Evolutionary conservation across 2,888 invertebrate species (phyloP), one percentile per base, ranked within the genome.

Genomic region (Macrophya annulata): DNA sequence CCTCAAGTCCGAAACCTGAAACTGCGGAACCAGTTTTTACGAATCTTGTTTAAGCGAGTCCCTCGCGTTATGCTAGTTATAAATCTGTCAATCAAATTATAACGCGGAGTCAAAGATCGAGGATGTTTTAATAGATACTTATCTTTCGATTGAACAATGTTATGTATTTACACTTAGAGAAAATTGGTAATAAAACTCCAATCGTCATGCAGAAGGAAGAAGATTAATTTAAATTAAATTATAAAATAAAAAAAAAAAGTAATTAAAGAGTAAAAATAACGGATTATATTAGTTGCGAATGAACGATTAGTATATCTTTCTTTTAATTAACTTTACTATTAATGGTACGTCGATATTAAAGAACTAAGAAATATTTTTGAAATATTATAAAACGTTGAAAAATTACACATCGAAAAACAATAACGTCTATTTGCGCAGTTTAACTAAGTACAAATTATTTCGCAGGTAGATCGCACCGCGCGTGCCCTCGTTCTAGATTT

Each of bases 1-100:
- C 51, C 77, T 77, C n/a, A 59, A 51, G 51, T 31, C 81, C 62
- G 81, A 81, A 81, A 62, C 81, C 81, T 59, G 59, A 81, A 59
- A 59, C 81, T 62, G 25, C 81, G 59, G 62, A 62, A 81, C 81
- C 62, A 81, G 40, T 81, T 81, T 81, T 59, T 81, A 62, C 81
- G 43, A 43, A 62, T 62, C 81, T 81, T 4, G 40, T 81, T 48
- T 21, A 43, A 62, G 12, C 62, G 25, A 45, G 25, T 25, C 4
- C 21, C 62, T 62, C 15, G 9, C 8, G 43, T 25, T 40, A 21
- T 43, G 43, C 43, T n/a, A 43, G 62, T 25, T 62, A 81, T 40
- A 81, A 17, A 51, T 62, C 62, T 59, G 62, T 81, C 59, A 81
- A 62, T 81, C 81, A 81, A 62, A 79, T 37, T 31, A 17, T 17